Evolutionary conservation across 2,113 vertebrate genomes (phyloP), one percentile per base, ranked within the genome.

Genomic region (Pygoscelis adeliae): DNA sequence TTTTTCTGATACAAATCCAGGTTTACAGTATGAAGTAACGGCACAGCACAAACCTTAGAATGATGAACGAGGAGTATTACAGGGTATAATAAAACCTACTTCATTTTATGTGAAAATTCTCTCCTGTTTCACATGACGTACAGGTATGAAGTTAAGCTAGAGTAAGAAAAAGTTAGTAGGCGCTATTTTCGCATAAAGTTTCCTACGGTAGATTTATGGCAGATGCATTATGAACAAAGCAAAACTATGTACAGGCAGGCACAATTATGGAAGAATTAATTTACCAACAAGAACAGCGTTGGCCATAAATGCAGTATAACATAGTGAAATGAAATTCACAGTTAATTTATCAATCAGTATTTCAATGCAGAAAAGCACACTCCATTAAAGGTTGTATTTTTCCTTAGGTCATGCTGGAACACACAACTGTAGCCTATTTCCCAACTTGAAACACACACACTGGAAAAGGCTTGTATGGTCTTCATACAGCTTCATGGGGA

Each of bases 1-100:
- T 55, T 79, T 42, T 72, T 83, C 65, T 80, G 70, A 49, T 77
- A 53, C 62, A 96, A 91, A 91, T 18, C 38, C 58, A 66, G 32
- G 65, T 83, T 91, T 87, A 69, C 21, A 53, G 40, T 21, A 58
- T 10, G 72, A 90, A 92, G 71, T 40, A 84, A 94, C 1, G 6
- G n/a, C 81, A 82, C 25, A 66, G 65, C 52, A 66, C 49, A 88
- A 81, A 67, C 71, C 70, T 83, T n/a, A 73, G 13, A 66, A 77
- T 38, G 52, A 73, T 0, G 0, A 91, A 62, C 0, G 3, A 83
- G 22, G 18, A 4, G 6, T 34, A 46, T 38, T n/a, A 83, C 18
- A 78, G 17, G 15, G 18, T 23, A 7, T 6, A 81, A 81, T 61
- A 74, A 94, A 90, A 81, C 19, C 79, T 21, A 55, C 30, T 73